Evolutionary conservation across 2,888 invertebrate species (phyloP), one percentile per base, ranked within the genome.

Genomic region (Plebejus anna): DNA sequence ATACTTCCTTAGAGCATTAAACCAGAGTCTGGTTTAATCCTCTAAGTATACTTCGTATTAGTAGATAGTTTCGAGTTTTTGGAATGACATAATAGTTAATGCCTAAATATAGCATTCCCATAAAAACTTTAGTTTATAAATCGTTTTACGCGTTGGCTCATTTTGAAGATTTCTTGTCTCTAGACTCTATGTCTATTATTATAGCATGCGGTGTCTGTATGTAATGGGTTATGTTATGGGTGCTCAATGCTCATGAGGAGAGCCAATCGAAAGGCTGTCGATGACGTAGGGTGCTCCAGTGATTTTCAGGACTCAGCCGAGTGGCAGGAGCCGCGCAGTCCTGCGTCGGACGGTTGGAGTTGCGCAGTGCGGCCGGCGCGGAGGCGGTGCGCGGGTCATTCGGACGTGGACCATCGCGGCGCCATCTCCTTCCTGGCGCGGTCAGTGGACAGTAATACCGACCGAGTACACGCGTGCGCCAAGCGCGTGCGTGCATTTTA

Each of bases 401-500:
- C 91, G 90, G 87, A 84, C 87, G 87, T 87, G 88, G 87, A 87
- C 84, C 83, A 82, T 90, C 91, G 88, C 84, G 87, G 90, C 88
- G 89, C 83, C 84, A 86, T 86, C 86, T 90, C 84, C 87, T 90
- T 84, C 87, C 85, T 82, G 77, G 78, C 77, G 78, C 78, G 76
- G 75, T 76, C 86, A 84, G 81, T 79, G 80, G 82, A 84, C 85
- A 87, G 86, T 79, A 80, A 80, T 81, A 81, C 82, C 80, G 80
- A 78, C 82, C 80, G 22, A 82, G 82, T 84, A 88, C 85, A 89
- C 90, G 92, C 91, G 92, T 91, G 91, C 91, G 92, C 92, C 82
- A 84, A 88, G 89, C 91, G 92, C 92, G 92, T 89, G 90, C 92
- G 92, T 90, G 91, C 88, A 87, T 87, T 84, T 84, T 80, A 89